Base-by-base conservation (phyloP, 2,797 vertebrate genomes). In the Tapirus indicus region DNA sequence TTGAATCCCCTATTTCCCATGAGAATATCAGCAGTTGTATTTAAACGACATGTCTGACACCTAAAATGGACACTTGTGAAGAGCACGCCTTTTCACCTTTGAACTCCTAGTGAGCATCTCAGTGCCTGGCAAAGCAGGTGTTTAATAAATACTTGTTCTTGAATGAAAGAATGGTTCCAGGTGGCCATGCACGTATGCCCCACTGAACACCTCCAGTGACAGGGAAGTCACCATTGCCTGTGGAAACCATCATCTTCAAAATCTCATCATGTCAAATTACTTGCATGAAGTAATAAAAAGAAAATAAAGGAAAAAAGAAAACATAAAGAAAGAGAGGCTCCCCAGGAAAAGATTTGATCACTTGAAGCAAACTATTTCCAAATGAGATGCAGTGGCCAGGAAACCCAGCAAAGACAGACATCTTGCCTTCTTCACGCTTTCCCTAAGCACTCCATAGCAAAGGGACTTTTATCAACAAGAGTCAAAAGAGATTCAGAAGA, bases 391-490 rank as follows among this genome's bases (percentile, higher is more conserved):
- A 62, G 21, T 44, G 54, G 32, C 74, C 75, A 91, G 64, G 62
- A 94, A 94, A 84, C 29, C 12, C 27, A 87, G 20, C 23, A 74
- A 75, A 91, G 78, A 32, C 56, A 94, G 83, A 84, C 27, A 72
- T 64, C 49, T 54, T 84, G 77, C 54, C 56, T 92, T 82, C 71
- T 92, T 72, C 38, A 68, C 16, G 27, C 18, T 78, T 62, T 68
- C 44, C n/a, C 91, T 69, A 84, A 88, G 56, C 12, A 92, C 89
- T 91, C 9, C 21, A 29, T 52, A 52, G 16, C 25, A 84, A 69
- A 91, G 18, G 56, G n/a, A 77, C 1, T 16, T 79, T 89, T 71
- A 80, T 60, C 58, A 62, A 17, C 56, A 74, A 90, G 74, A 17
- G 21, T 35, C 74, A 32, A 93, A 66, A 79, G 54, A 62, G 16